These are phyloP conservation scores for Heliconius cydno DNA, from an alignment of 2,888 invertebrate species.

Conservation along the genomic window DNA sequence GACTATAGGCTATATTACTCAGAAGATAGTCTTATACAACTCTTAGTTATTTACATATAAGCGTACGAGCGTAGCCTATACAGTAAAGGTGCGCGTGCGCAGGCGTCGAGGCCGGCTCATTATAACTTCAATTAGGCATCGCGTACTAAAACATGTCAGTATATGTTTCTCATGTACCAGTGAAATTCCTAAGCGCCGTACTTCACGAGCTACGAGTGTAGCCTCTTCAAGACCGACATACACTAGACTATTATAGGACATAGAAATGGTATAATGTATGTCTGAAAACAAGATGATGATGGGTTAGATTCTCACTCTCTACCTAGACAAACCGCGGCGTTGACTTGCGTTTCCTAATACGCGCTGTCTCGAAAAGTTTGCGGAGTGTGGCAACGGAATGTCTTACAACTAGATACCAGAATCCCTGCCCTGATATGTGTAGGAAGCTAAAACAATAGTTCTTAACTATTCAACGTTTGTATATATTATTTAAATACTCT, in stretches of 20 bases:
- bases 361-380: too few species aligned
- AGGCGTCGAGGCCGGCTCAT: constrained; percentile 45
- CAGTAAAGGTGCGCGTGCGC: not conserved
- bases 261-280: not conserved
- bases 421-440: too few species aligned
- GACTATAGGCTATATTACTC: too few species aligned
- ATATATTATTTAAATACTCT: not conserved
- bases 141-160: constrained; percentile 60
- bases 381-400: too few species aligned
- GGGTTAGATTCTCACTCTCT: not conserved
- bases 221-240: not conserved
- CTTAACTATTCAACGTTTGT: not conserved
- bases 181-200: constrained; percentile 62
- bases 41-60: too few species aligned
- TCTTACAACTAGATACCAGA: too few species aligned
- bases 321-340: too few species aligned
- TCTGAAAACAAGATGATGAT: too few species aligned
- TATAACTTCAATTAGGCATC: constrained; percentile 61
- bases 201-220: not conserved
- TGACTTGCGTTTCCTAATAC: too few species aligned
- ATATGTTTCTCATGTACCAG: constrained; percentile 66
- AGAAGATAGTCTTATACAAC: too few species aligned
- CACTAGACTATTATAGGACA: not conserved
- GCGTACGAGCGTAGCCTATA: not conserved
- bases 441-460: not conserved